phyloP scores from a whole-genome alignment of 2,888 invertebrate genomes.

The Apotomis turbidana region DNA sequence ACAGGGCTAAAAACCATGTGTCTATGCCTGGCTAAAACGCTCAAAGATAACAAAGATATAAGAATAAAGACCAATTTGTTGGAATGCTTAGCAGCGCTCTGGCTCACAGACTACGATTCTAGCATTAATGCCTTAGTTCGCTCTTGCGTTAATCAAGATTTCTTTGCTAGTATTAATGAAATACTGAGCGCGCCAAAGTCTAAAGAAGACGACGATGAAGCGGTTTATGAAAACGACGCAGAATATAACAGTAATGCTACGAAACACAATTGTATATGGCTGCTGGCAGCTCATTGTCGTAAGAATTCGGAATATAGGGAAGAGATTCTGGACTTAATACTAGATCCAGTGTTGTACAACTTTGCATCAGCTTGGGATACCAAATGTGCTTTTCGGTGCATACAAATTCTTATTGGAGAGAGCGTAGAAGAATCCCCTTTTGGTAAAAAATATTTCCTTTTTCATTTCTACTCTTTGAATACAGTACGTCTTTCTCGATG shows the following conservation, averaged over 20 bases:
- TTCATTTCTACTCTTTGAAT: too few species aligned
- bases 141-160: conserved; percentile 56
- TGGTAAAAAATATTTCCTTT: conserved; percentile 54
- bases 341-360: conserved; percentile 66
- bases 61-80: conserved; percentile 58
- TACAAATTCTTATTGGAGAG: conserved; percentile 59
- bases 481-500: too few species aligned
- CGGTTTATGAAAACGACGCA: conserved; percentile 62
- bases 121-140: conserved; percentile 57
- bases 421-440: conserved; percentile 60
- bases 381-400: conserved; percentile 64
- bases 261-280: conserved; percentile 63
- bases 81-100: conserved; percentile 55
- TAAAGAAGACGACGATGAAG: conserved; percentile 57
- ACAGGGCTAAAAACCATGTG: conserved; percentile 56
- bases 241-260: conserved; percentile 60
- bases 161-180: conserved; percentile 65
- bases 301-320: conserved; percentile 59
- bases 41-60: conserved; percentile 56
- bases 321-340: conserved; percentile 67
- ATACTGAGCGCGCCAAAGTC: conserved; percentile 59
- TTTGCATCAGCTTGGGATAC: conserved; percentile 60
- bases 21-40: conserved; percentile 49
- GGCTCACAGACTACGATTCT: conserved; percentile 57
- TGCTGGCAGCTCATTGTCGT: conserved; percentile 70